Evolutionary conservation across 2,888 invertebrate species (phyloP), one percentile per base, ranked within the genome.

Genomic region (Hypsopygia costalis): DNA sequence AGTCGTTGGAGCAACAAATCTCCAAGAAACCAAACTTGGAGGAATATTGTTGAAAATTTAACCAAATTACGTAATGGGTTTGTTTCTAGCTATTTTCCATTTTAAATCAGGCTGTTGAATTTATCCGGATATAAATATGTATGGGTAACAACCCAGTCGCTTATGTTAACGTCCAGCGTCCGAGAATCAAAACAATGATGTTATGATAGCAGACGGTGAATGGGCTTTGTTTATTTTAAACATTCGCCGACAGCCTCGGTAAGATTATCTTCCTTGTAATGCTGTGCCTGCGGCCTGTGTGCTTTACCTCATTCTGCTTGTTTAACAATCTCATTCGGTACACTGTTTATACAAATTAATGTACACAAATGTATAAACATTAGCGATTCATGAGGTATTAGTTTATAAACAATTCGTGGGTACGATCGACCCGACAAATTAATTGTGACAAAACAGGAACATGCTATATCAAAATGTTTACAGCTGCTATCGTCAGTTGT

Each of bases 121-220:
- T 40, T 41, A 41, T 40, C 36, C 6, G n/a, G 36, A 22, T 41
- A 51, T 47, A 46, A 46, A 41, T 50, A 40, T 42, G 37, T 44
- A 34, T 42, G 16, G 16, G 16, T 16, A 16, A 41, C 43, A 42
- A 36, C 31, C 38, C 10, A 35, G 41, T 36, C 37, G 41, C 40
- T 41, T 40, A 37, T 52, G 52, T 51, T 47, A 46, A 41, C 51
- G 57, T 54, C 63, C 54, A 59, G 51, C 58, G 52, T 49, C 60
- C 62, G 63, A 63, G 67, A 78, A 77, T 73, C 71, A 82, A 76
- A 85, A 85, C 82, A 86, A 77, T 72, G 62, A 66, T 83, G 80
- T 87, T 87, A 68, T 86, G 83, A 79, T 82, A 85, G 85, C 76
- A 71, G 59, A 56, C 65, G 58, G 66, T 53, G 62, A 55, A 55